These are phyloP conservation scores for Antheraea yamamai DNA, from an alignment of 2,888 invertebrate genomes.

Conservation along the genomic window DNA sequence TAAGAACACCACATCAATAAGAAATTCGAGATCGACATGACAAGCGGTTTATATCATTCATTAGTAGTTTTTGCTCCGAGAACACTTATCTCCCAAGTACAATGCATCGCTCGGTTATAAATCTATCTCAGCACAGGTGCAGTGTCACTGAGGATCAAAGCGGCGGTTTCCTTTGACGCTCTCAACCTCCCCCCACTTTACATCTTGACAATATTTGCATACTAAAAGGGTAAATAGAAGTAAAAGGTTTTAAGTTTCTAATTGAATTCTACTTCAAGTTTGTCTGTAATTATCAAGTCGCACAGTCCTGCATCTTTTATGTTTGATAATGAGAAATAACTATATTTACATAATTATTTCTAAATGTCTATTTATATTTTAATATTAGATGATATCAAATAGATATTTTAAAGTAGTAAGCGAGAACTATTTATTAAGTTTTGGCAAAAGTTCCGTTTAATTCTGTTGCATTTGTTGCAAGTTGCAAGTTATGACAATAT, in stretches of 20 bases:
- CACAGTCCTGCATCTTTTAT: background rate
- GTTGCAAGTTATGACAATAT: no score
- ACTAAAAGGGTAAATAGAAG: slow-evolving; percentile 51
- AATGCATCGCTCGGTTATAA: slow-evolving; percentile 35
- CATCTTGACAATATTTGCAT: slow-evolving; percentile 64
- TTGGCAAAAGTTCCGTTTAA: no score
- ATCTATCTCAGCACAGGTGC: slow-evolving; percentile 56
- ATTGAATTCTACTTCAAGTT: slow-evolving; percentile 33
- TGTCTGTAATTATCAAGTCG: background rate
- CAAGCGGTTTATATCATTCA: slow-evolving; percentile 32
- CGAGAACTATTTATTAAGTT: no score
- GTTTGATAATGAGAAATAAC: no score
- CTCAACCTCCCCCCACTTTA: slow-evolving; percentile 29
- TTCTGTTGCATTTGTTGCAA: no score
- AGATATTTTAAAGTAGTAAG: no score
- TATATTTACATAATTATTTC: no score
- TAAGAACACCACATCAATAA: slow-evolving; percentile 11
- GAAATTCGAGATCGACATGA: slow-evolving; percentile 29
- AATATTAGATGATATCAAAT: no score
- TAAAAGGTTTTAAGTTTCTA: slow-evolving; percentile 44
- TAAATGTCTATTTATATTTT: no score
- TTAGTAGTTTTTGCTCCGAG: slow-evolving; percentile 22
- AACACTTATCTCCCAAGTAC: slow-evolving; percentile 14
- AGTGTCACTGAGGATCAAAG: slow-evolving; percentile 60
- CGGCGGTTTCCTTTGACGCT: slow-evolving; percentile 56